Percentiles rank a stretch among this genome's conserved stretches.
These are phyloP conservation scores for Phthorimaea operculella DNA, from an alignment of 1,140 invertebrate species.

Conservation along the genomic window DNA sequence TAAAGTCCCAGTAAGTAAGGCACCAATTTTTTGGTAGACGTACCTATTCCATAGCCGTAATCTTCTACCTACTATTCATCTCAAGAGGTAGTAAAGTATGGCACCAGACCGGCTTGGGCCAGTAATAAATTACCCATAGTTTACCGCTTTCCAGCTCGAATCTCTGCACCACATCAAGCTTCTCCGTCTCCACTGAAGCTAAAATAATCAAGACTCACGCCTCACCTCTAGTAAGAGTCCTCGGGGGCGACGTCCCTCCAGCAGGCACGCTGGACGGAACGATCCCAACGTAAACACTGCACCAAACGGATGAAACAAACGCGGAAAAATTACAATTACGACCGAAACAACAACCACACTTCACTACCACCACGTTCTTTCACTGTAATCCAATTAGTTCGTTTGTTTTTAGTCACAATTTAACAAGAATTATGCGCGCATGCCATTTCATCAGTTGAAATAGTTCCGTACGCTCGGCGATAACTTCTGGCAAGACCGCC, in stretches of 20 bases:
- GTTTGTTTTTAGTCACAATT: constrained; percentile 57
- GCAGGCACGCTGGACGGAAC: constrained; percentile 48
- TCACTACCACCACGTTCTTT: constrained; percentile 41
- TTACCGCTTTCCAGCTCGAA: constrained; percentile 10
- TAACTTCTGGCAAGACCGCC: constrained; percentile 35
- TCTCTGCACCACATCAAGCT: neutral
- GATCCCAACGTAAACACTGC: constrained; percentile 63
- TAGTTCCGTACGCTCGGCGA: constrained; percentile 22
- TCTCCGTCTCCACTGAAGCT: constrained; percentile 17
- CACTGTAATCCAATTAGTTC: constrained; percentile 56
- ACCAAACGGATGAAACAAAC: constrained; percentile 47
- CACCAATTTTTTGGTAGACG: too few species aligned
- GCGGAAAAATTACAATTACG: constrained; percentile 29
- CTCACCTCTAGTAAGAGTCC: constrained; percentile 54
- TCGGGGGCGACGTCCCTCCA: constrained; percentile 62
- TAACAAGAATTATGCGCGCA: constrained; percentile 45
- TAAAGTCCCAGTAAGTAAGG: too few species aligned
- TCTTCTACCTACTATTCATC: constrained; percentile 5
- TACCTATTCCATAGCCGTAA: too few species aligned
- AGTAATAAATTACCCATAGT: constrained; percentile 24
- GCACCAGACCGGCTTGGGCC: constrained; percentile 30
- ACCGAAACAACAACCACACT: constrained; percentile 32
- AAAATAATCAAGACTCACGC: constrained; percentile 37
- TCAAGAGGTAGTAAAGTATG: constrained; percentile 15
- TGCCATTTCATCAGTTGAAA: constrained; percentile 44